Conservation (phyloP, 2,113 vertebrate genomes). For the Phoxinus phoxinus region DNA sequence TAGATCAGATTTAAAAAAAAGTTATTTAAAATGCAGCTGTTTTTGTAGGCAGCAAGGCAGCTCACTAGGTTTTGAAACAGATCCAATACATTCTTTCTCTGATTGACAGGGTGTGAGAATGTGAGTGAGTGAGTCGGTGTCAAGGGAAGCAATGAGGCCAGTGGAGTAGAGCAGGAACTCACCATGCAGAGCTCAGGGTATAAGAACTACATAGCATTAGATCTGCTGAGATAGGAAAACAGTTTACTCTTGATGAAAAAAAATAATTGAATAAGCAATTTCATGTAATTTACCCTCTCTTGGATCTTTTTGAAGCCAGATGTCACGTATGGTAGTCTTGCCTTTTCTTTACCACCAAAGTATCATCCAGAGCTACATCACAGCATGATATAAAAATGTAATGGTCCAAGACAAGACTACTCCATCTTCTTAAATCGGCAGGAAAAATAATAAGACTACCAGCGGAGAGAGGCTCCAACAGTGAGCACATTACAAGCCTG, state of each 20-base stretch:
- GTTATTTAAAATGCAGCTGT: not conserved
- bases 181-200: not conserved
- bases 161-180: not conserved
- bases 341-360: conserved; percentile 21
- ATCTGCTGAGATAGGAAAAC: not conserved
- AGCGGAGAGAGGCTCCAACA: conserved; percentile 23
- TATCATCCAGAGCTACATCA: conserved; percentile 17
- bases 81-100: not conserved
- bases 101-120: not conserved
- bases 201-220: not conserved
- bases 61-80: not conserved
- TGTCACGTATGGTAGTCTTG: conserved; percentile 6
- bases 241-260: not conserved
- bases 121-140: conserved; percentile 41
- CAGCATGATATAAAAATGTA: conserved; percentile 28
- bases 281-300: not conserved
- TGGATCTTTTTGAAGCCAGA: conserved; percentile 10
- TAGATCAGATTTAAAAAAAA: not conserved
- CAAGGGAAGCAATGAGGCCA: conserved; percentile 31
- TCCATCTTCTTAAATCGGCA: conserved; percentile 39
- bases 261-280: not conserved
- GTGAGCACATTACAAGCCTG: conserved; percentile 28
- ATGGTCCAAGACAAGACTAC: conserved; percentile 39
- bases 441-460: conserved; percentile 38
- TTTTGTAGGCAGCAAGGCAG: not conserved